Evolutionary conservation across 2,113 vertebrate genomes (phyloP).

Genomic region (Corvus hawaiiensis): DNA sequence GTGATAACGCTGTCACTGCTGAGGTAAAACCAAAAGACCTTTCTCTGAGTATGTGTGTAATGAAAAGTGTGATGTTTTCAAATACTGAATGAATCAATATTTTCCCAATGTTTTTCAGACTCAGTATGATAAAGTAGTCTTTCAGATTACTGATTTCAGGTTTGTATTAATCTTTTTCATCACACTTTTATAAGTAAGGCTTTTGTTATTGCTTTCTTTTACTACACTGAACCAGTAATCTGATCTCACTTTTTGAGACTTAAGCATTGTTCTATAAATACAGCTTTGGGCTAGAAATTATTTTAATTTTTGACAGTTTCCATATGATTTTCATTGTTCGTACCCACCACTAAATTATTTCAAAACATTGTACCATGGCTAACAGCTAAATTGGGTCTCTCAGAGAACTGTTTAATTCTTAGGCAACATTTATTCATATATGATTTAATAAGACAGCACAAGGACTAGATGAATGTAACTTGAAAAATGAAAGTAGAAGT

Average conservation of each 20-base stretch:
- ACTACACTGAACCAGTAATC: not conserved
- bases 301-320: not conserved
- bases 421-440: not conserved
- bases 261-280: not conserved
- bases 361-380: not conserved
- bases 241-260: not conserved
- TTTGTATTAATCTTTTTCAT: conserved; percentile 40
- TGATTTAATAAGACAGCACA: conserved; percentile 4
- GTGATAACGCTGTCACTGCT: not conserved
- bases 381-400: not conserved
- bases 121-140: not conserved
- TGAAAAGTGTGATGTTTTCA: not conserved
- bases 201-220: conserved; percentile 34
- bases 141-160: conserved; percentile 23
- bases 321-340: not conserved
- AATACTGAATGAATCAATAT: conserved; percentile 1
- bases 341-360: conserved; percentile 23
- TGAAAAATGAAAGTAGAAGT: conserved; percentile 20
- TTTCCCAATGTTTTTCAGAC: not conserved
- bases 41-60: not conserved
- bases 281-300: not conserved
- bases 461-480: not conserved
- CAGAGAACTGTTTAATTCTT: conserved; percentile 15
- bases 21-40: not conserved
- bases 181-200: not conserved